Percentiles rank a stretch among this genome's conserved stretches.
These are phyloP conservation scores for Gerris lacustris DNA, from an alignment of 2,888 invertebrate species.

Conservation along the genomic window DNA sequence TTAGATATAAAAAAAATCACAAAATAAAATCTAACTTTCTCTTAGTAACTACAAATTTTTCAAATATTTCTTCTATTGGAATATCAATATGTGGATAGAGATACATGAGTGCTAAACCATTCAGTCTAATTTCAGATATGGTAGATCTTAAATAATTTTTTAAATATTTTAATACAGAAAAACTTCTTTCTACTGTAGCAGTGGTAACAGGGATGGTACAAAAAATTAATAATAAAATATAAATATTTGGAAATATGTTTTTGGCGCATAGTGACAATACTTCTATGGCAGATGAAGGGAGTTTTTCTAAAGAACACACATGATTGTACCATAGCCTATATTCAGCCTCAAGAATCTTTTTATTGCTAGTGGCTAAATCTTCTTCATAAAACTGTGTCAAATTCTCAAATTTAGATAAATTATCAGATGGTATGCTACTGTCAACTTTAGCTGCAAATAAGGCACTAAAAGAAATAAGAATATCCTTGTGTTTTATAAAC, in stretches of 20 bases:
- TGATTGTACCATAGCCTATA: background rate
- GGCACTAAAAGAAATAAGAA: background rate
- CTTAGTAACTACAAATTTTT: background rate
- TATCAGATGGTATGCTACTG: background rate
- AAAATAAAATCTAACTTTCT: background rate
- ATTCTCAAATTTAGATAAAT: background rate
- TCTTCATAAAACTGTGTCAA: background rate
- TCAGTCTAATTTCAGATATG: background rate
- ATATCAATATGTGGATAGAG: background rate
- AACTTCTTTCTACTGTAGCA: background rate
- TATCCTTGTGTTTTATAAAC: background rate
- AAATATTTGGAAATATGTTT: background rate
- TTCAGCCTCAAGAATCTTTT: background rate
- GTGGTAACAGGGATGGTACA: background rate
- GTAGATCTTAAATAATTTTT: slow-evolving; percentile 1
- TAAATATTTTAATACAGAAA: background rate
- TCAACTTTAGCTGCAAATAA: background rate
- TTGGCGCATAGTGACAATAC: background rate
- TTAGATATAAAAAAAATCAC: no score
- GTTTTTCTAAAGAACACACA: background rate
- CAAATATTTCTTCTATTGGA: background rate
- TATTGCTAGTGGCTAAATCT: background rate
- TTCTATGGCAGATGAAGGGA: background rate
- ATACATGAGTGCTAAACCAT: background rate
- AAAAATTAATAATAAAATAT: slow-evolving; percentile 3